Evolutionary conservation across 2,113 vertebrate species (phyloP).

Genomic region (Tenebrosternarchus preto): DNA sequence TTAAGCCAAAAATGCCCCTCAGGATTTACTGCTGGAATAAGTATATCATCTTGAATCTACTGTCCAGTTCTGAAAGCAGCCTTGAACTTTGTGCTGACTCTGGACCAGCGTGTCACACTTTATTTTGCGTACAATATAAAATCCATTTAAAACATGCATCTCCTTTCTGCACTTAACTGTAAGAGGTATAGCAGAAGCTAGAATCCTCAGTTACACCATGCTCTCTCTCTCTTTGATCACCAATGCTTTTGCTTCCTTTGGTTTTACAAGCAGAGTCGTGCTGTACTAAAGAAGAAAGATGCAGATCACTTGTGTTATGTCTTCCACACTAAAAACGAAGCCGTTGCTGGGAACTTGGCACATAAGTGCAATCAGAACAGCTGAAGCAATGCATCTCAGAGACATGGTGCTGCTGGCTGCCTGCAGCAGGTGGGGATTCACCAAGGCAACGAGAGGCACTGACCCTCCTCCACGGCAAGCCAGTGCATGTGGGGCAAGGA

Average conservation of each 20-base stretch:
- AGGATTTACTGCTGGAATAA: no score
- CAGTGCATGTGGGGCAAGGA: not conserved
- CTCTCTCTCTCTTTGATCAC: not conserved
- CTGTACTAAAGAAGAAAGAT: not conserved
- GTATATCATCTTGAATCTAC: no score
- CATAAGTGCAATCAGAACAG: no score
- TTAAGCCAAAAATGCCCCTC: no score
- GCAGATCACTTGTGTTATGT: not conserved
- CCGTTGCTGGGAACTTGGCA: no score
- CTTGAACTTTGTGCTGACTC: no score
- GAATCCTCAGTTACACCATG: no score
- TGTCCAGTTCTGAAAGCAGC: no score
- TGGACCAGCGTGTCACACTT: no score
- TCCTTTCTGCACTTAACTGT: not conserved
- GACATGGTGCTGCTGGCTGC: not conserved
- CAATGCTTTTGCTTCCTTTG: not conserved
- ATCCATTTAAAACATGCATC: no score
- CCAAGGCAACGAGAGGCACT: not conserved
- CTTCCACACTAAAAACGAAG: not conserved
- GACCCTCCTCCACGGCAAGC: constrained; percentile 35
- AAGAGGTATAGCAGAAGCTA: not conserved
- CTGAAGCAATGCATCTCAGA: no score
- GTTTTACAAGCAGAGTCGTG: not conserved
- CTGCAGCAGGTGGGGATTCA: not conserved
- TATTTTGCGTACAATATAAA: no score